Evolutionary conservation across 2,797 vertebrate genomes (phyloP).

Genomic region (Pangasius macronema): DNA sequence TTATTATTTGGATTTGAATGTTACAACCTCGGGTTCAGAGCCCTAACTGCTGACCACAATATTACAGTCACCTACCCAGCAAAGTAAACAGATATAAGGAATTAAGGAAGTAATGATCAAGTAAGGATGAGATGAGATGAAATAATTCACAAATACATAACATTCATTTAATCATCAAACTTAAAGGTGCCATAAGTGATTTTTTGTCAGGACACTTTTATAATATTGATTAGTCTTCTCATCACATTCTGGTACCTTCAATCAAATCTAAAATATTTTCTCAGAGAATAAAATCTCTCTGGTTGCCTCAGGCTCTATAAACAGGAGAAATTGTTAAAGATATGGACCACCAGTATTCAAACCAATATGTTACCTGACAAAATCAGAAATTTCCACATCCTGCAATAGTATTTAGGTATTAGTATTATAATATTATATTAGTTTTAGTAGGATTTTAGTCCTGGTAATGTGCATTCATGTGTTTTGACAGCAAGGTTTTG

Average conservation of each 20-base stretch:
- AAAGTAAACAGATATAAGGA: background rate
- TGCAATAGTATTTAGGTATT: background rate
- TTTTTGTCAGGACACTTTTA: background rate
- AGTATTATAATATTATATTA: too few species aligned
- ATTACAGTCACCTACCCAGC: background rate
- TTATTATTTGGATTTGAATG: constrained; percentile 2
- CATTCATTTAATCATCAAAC: background rate
- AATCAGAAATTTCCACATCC: background rate
- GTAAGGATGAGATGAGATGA: background rate
- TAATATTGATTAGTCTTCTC: background rate
- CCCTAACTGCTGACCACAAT: background rate
- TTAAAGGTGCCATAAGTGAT: background rate
- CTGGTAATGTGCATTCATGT: background rate
- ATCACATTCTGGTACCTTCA: background rate
- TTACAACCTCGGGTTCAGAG: background rate
- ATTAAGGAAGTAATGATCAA: background rate
- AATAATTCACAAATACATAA: background rate
- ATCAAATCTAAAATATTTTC: background rate
- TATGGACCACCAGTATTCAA: background rate
- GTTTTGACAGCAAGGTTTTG: background rate
- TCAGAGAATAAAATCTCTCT: background rate
- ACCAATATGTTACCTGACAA: background rate
- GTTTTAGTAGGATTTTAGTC: too few species aligned
- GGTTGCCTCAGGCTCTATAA: too few species aligned
- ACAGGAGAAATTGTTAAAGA: too few species aligned